Base-by-base conservation (phyloP, 2,113 vertebrate genomes). In the Crotalus horridus region DNA sequence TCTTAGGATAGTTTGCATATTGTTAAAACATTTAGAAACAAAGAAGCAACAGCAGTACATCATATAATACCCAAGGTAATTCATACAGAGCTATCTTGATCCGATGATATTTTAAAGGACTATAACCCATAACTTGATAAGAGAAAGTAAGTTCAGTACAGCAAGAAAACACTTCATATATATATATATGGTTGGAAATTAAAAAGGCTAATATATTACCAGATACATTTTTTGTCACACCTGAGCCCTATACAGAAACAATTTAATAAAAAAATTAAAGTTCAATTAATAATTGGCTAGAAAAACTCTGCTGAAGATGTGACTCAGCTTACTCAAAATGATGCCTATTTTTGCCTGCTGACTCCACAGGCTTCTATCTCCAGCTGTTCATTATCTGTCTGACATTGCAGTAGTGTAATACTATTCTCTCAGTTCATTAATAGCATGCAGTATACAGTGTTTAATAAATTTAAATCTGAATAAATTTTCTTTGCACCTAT, bases 301-400 rank as follows among this genome's bases (percentile, higher is more conserved):
- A 58, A 85, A 74, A 29, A 10, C 6, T 87, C 51, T 92, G 24
- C 51, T 74, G 51, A 74, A 89, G 53, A 26, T 56, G 26, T 89
- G 87, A 89, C 33, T 89, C 61, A 92, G 56, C 51, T 92, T 92
- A 39, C 61, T 89, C 39, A 56, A 64, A 89, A 81, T 56, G 54
- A 87, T 61, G 74, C 15, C 54, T 81, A 51, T 15, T 86, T 91
- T 85, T 86, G 46, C 56, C 61, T 61, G 43, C 26, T 61, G 85
- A 61, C 55, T 15, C 33, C 39, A 21, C 6, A 21, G 29, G 15
- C 87, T 74, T 46, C 33, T 13, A 74, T 56, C 87, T 9, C 64
- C 33, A 81, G 87, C 17, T 17, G 12, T 39, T 64, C 21, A 13
- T 26, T 29, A 17, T 54, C 54, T 88, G 33, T 81, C 74, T 81